Evolutionary conservation across 2,113 vertebrate species (phyloP).

Genomic region (Formicarius rufipectus): DNA sequence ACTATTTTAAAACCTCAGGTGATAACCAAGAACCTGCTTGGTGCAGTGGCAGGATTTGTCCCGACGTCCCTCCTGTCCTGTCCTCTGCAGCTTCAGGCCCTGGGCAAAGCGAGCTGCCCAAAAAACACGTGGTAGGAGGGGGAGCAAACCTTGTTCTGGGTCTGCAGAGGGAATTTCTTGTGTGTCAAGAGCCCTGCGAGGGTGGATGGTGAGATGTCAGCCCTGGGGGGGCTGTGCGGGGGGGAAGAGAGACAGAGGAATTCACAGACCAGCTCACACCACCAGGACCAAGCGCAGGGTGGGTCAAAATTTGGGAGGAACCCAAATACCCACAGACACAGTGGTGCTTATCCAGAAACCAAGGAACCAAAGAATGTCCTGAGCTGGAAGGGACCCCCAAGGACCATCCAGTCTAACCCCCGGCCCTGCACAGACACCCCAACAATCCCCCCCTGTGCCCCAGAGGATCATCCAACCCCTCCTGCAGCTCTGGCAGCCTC

Average conservation of each 20-base stretch:
- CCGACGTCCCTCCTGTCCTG: background rate
- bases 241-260: background rate
- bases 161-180: background rate
- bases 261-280: background rate
- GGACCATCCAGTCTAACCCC: background rate
- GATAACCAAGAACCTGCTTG: background rate
- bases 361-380: background rate
- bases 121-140: background rate
- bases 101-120: background rate
- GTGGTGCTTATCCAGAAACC: background rate
- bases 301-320: background rate
- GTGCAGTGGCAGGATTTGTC: background rate
- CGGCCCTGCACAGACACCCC: background rate
- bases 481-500: background rate
- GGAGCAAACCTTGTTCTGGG: background rate
- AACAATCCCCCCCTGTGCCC: background rate
- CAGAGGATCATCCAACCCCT: background rate
- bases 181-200: rapidly evolving
- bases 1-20: background rate
- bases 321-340: background rate
- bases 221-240: background rate
- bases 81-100: background rate
- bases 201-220: background rate
- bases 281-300: background rate
- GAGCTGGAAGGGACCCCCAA: background rate